Evolutionary conservation across 2,113 vertebrate genomes (phyloP).

Genomic region (Rhizomys pruinosus): DNA sequence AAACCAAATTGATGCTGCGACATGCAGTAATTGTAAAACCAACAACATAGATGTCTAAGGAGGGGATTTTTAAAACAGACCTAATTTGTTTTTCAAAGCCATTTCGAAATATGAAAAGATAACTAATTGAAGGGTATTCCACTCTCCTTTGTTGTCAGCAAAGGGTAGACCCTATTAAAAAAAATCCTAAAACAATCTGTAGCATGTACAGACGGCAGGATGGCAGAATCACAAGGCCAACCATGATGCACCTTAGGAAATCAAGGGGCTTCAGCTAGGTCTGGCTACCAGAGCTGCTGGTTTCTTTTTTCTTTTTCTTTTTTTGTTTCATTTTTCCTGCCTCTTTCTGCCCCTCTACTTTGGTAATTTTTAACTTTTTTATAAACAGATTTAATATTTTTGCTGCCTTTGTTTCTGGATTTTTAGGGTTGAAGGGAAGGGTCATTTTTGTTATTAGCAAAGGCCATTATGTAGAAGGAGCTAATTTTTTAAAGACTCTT

Average conservation of each 20-base stretch:
- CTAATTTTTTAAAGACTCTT: slow-evolving; percentile 38
- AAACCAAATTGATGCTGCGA: slow-evolving; percentile 87
- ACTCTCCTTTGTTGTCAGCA: background rate
- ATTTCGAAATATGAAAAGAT: slow-evolving; percentile 73
- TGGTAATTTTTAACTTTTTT: too few relatives aligned
- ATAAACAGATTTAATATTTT: background rate
- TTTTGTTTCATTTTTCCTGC: background rate
- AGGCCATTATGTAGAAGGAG: slow-evolving; percentile 27
- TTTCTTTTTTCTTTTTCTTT: background rate
- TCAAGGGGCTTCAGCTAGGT: slow-evolving; percentile 42
- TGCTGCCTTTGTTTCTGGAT: slow-evolving; percentile 51
- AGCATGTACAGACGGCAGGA: background rate
- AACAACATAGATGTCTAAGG: slow-evolving; percentile 84
- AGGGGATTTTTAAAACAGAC: slow-evolving; percentile 60
- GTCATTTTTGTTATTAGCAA: slow-evolving; percentile 48
- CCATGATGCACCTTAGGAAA: slow-evolving; percentile 46
- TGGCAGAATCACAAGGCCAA: slow-evolving; percentile 1
- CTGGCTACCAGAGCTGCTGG: background rate
- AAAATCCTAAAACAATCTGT: slow-evolving; percentile 14
- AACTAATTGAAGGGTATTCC: slow-evolving; percentile 41
- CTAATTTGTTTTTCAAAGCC: slow-evolving; percentile 78
- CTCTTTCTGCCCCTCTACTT: too few relatives aligned
- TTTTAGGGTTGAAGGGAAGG: slow-evolving; percentile 38
- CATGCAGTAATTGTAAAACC: slow-evolving; percentile 85
- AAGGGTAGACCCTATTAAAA: background rate